phyloP scores from a whole-genome alignment of 2,888 invertebrate genomes.

The Sarcophaga variegata region DNA sequence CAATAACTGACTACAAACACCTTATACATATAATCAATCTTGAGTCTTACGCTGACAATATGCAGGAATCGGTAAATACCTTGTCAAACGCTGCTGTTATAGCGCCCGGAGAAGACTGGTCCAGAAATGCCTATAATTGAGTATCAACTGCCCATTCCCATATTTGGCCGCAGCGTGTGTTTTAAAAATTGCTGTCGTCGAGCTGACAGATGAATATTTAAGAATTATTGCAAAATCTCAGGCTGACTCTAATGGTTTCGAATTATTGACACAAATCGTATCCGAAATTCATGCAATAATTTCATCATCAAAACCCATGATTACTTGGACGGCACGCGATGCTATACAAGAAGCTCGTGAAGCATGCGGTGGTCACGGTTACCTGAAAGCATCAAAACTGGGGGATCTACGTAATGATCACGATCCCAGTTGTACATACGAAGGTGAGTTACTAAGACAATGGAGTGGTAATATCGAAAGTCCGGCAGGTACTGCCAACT shows the following conservation, averaged over 20 bases:
- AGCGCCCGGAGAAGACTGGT: constrained; percentile 84
- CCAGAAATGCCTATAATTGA: constrained; percentile 90
- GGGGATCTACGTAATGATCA: constrained; percentile 93
- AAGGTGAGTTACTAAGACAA: constrained; percentile 92
- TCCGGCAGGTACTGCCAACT: constrained; percentile 88
- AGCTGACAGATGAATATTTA: constrained; percentile 86
- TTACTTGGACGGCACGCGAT: constrained; percentile 89
- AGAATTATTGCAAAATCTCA: constrained; percentile 86
- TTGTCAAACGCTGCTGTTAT: constrained; percentile 87
- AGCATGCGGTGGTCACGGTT: constrained; percentile 94
- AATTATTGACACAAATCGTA: constrained; percentile 82
- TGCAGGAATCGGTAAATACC: constrained; percentile 82
- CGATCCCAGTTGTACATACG: constrained; percentile 95
- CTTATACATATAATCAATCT: constrained; percentile 50
- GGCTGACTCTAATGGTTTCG: constrained; percentile 81
- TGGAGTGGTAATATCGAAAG: constrained; percentile 83
- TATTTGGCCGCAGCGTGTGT: constrained; percentile 86
- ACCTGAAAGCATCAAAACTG: constrained; percentile 88
- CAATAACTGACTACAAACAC: constrained; percentile 42
- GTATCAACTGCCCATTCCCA: constrained; percentile 90
- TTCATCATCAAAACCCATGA: constrained; percentile 86
- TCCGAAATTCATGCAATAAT: constrained; percentile 86
- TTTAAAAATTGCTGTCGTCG: constrained; percentile 85
- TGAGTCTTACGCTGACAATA: constrained; percentile 71
- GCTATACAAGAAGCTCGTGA: constrained; percentile 92